phyloP scores from a whole-genome alignment of 2,113 vertebrate genomes.

The Petromus typicus region DNA sequence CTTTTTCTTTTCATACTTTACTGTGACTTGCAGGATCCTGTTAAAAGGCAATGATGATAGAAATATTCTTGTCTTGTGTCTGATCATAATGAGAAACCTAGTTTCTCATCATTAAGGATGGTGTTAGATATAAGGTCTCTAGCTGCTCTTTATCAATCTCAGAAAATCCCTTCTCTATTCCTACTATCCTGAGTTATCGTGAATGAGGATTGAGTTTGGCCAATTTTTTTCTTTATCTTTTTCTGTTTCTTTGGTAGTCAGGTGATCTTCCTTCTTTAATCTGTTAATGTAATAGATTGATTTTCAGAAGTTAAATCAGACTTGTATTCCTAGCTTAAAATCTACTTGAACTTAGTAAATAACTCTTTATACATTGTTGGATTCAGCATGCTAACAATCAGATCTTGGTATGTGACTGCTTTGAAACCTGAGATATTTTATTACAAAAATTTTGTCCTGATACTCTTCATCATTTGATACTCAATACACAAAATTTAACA shows the following conservation, averaged over 20 bases:
- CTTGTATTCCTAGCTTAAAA: not conserved
- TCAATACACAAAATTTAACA: not conserved
- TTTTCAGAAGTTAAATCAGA: not conserved
- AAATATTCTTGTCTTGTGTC: not conserved
- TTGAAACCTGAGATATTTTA: not conserved
- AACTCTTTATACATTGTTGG: not conserved
- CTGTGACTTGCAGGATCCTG: not conserved
- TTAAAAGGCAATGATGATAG: not conserved
- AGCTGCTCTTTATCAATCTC: not conserved
- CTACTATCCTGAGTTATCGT: not conserved
- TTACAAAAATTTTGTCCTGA: not conserved
- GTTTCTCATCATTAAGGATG: not conserved
- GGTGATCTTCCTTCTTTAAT: not conserved
- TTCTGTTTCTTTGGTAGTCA: not conserved
- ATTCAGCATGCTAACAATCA: not conserved
- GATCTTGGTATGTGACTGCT: not conserved
- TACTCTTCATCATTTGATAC: not conserved
- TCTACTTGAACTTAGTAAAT: not conserved
- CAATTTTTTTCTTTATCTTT: not conserved
- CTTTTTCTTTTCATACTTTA: not conserved
- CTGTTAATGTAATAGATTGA: not conserved
- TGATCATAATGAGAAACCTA: not conserved
- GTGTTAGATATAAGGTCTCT: not conserved
- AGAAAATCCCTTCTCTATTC: not conserved
- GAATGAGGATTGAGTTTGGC: not conserved